Conservation (phyloP, 2,113 vertebrate species). For the Haemorhous mexicanus region DNA sequence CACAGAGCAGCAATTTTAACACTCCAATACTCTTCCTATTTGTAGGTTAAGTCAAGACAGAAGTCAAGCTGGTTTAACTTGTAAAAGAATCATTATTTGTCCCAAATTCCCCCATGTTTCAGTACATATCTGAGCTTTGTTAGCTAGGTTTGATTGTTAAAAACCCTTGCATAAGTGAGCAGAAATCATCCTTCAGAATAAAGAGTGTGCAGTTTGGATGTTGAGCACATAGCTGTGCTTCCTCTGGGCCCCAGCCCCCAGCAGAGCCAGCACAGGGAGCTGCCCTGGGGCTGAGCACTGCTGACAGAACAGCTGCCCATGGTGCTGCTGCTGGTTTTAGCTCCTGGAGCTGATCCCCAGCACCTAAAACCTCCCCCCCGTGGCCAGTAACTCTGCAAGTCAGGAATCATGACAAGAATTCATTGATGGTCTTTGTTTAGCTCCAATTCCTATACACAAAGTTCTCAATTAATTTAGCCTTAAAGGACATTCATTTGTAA, state of each 20-base stretch:
- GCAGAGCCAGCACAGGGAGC: not conserved
- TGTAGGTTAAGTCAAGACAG: not conserved
- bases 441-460: not conserved
- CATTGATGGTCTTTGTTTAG: not conserved
- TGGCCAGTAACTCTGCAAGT: fast-evolving
- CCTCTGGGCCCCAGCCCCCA: not conserved
- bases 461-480: not conserved
- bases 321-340: not conserved
- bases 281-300: not conserved
- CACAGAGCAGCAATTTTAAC: not conserved
- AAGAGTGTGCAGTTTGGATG: not conserved
- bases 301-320: not conserved
- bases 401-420: not conserved
- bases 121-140: not conserved
- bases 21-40: not conserved
- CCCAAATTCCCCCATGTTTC: not conserved
- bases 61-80: not conserved
- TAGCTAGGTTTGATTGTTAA: not conserved
- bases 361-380: not conserved
- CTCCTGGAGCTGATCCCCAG: not conserved
- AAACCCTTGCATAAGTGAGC: not conserved
- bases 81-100: not conserved
- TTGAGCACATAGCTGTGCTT: not conserved
- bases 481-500: not conserved
- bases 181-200: not conserved